phyloP scores from a whole-genome alignment of 23 tunicate species.

The Aplidium turbinatum region DNA sequence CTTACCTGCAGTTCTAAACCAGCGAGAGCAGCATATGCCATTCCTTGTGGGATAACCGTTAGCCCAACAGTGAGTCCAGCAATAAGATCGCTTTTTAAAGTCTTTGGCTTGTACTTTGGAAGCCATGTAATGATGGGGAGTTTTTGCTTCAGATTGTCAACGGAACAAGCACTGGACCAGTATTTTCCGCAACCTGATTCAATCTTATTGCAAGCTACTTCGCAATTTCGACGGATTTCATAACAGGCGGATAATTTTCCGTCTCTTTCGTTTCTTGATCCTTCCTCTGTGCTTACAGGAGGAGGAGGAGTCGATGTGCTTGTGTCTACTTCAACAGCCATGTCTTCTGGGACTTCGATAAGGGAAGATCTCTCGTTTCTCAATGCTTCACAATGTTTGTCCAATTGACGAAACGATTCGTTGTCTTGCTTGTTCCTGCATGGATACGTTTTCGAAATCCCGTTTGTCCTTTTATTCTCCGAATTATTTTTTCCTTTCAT shows the following conservation, averaged over 20 bases:
- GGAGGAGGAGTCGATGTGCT: background rate
- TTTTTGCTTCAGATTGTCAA: conserved; percentile 39
- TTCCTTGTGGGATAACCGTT: conserved; percentile 86
- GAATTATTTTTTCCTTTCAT: too few species aligned
- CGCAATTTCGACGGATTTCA: conserved; percentile 33
- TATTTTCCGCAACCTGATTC: conserved; percentile 41
- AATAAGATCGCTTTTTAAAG: conserved; percentile 61
- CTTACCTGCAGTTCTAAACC: conserved; percentile 69
- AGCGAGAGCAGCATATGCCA: conserved; percentile 85
- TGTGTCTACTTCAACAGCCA: conserved; percentile 11
- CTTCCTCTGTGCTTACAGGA: background rate
- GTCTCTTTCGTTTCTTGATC: background rate
- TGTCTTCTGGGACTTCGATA: background rate
- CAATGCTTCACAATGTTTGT: too few species aligned
- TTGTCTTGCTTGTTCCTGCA: too few species aligned
- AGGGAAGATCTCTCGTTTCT: too few species aligned
- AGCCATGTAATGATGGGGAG: conserved; percentile 58
- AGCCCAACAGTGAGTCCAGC: conserved; percentile 89
- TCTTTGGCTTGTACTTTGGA: conserved; percentile 45
- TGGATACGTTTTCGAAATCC: too few species aligned
- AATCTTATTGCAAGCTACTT: conserved; percentile 14
- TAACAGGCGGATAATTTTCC: conserved; percentile 23
- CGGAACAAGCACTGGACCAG: conserved; percentile 40
- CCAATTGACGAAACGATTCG: too few species aligned
- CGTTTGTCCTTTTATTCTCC: too few species aligned